These are phyloP conservation scores for Blera fallax DNA, from an alignment of 2,888 invertebrate genomes.

Conservation along the genomic window DNA sequence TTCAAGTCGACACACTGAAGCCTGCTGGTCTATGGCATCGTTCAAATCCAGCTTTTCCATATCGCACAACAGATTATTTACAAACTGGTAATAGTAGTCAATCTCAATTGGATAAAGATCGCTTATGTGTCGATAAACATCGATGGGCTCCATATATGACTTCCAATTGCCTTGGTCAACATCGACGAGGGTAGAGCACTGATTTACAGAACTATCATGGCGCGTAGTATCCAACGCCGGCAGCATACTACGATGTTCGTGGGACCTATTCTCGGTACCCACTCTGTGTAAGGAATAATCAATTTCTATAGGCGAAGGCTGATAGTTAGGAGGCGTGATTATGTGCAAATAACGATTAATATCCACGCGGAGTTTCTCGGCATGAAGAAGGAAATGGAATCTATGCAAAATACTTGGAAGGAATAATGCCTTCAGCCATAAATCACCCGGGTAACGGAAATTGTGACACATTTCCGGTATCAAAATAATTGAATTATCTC, in stretches of 20 bases:
- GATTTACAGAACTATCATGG: background rate
- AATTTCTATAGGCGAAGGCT: conserved; percentile 77
- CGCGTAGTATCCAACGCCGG: conserved; percentile 75
- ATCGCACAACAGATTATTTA: conserved; percentile 76
- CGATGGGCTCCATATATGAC: conserved; percentile 84
- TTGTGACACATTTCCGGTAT: conserved; percentile 94
- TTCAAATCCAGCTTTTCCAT: conserved; percentile 72
- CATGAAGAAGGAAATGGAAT: conserved; percentile 78
- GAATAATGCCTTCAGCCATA: conserved; percentile 93
- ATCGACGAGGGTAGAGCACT: conserved; percentile 26
- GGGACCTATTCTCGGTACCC: conserved; percentile 74
- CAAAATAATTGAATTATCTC: conserved; percentile 85
- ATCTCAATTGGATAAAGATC: conserved; percentile 86
- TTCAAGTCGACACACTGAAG: background rate
- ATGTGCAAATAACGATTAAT: conserved; percentile 77
- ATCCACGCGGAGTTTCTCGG: conserved; percentile 80
- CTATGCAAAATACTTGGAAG: conserved; percentile 94
- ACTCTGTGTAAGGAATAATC: conserved; percentile 78
- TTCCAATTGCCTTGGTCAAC: conserved; percentile 76
- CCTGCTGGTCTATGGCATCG: conserved; percentile 32
- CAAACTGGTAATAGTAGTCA: conserved; percentile 87
- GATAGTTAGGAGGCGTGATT: conserved; percentile 73
- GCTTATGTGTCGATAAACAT: conserved; percentile 85
- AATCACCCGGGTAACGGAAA: conserved; percentile 86
- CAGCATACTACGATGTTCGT: conserved; percentile 75